phyloP scores from a whole-genome alignment of 2,113 vertebrate species.

The Poeciliopsis occidentalis region DNA sequence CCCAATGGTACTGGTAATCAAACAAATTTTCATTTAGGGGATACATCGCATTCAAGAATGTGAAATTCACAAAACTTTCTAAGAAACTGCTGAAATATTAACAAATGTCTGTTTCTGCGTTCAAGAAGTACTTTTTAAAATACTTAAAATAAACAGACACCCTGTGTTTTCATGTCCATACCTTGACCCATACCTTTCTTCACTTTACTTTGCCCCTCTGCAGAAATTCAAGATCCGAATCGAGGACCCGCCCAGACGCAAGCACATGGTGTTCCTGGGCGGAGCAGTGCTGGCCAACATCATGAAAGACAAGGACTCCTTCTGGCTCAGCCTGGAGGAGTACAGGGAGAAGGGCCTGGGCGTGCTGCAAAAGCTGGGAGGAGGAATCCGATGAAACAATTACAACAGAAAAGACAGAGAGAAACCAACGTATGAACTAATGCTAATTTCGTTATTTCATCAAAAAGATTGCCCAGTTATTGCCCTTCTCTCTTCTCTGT shows the following conservation, averaged over 20 bases:
- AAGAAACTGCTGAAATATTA: no score
- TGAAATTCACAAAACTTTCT: no score
- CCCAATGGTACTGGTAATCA: no score
- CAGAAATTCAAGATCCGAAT: constrained; percentile 99
- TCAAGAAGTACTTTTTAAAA: no score
- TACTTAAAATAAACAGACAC: no score
- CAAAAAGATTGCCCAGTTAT: neutral
- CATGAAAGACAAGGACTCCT: constrained; percentile 99
- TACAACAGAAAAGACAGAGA: neutral
- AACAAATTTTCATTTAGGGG: no score
- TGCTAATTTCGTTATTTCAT: neutral
- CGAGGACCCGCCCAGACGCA: constrained; percentile 93
- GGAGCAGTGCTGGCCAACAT: constrained; percentile 97
- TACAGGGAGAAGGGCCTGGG: constrained; percentile 91
- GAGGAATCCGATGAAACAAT: constrained; percentile 56
- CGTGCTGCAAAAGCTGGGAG: constrained; percentile 79
- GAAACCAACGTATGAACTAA: neutral
- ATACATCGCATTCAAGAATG: no score
- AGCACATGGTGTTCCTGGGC: constrained; percentile 98
- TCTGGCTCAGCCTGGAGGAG: constrained; percentile 95
- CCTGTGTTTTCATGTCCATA: neutral
- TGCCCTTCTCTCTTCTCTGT: neutral
- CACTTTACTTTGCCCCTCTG: neutral
- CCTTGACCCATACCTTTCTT: no score
- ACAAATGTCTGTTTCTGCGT: no score